These are phyloP conservation scores for Sminthopsis crassicaudata DNA, from an alignment of 2,113 vertebrate genomes.

Conservation along the genomic window DNA sequence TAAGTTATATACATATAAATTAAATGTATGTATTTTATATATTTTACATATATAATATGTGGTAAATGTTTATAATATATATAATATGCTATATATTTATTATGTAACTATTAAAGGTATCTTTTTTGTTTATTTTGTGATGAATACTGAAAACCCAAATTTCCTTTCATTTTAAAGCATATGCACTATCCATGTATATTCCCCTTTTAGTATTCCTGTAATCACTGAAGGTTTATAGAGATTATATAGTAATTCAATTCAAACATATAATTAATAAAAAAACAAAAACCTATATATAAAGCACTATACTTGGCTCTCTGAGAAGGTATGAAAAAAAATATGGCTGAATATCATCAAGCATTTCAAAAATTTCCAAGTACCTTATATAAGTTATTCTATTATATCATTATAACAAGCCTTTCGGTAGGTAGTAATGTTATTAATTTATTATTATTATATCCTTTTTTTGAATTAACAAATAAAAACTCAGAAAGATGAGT, in stretches of 20 bases:
- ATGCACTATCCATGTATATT: not conserved
- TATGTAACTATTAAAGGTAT: too few relatives aligned
- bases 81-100: too few relatives aligned
- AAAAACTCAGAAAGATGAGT: too few relatives aligned
- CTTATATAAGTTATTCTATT: not conserved
- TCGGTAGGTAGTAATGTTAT: not conserved
- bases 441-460: not conserved
- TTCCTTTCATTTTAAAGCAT: too few relatives aligned
- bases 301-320: not conserved
- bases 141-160: too few relatives aligned
- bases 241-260: not conserved
- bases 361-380: not conserved
- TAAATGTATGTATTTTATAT: too few relatives aligned
- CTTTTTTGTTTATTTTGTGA: too few relatives aligned
- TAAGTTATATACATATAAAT: too few relatives aligned
- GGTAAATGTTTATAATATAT: too few relatives aligned
- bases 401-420: not conserved
- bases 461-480: not conserved
- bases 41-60: too few relatives aligned
- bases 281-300: not conserved
- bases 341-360: not conserved
- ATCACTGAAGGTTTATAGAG: not conserved
- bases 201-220: not conserved
- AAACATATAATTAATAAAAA: too few relatives aligned
- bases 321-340: not conserved